phyloP scores from a whole-genome alignment of 2,888 invertebrate genomes.

The Cerastis leucographa region DNA sequence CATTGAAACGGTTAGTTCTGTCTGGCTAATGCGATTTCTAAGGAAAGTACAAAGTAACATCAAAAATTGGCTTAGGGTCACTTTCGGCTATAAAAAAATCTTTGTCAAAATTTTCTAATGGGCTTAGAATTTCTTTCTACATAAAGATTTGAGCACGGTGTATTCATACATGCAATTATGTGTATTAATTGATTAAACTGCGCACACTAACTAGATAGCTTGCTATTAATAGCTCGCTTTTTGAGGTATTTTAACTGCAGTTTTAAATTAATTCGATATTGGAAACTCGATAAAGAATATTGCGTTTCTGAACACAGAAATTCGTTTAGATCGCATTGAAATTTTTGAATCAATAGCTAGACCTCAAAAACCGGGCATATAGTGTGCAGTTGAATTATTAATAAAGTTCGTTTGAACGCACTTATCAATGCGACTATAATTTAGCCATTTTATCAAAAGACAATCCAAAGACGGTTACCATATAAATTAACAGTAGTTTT shows the following conservation, averaged over 20 bases:
- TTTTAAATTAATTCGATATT: neutral
- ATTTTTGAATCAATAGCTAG: constrained; percentile 1
- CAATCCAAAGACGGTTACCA: constrained; percentile 32
- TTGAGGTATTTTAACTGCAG: constrained; percentile 13
- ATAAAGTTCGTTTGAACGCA: constrained; percentile 30
- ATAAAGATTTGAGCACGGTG: constrained; percentile 42
- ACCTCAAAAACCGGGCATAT: constrained; percentile 25
- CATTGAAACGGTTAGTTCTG: constrained; percentile 15
- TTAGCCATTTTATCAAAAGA: constrained; percentile 19
- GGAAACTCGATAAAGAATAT: neutral
- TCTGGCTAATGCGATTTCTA: constrained; percentile 41
- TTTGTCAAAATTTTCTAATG: constrained; percentile 36
- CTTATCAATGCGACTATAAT: constrained; percentile 19
- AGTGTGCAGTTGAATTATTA: constrained; percentile 38
- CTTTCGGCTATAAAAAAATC: constrained; percentile 39
- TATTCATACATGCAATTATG: constrained; percentile 31
- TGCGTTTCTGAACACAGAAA: neutral
- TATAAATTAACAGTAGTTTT: constrained; percentile 12
- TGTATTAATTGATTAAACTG: constrained; percentile 43
- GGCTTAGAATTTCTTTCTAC: constrained; percentile 16
- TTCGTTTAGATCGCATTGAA: neutral
- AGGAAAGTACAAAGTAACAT: constrained; percentile 43
- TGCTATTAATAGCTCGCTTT: constrained; percentile 36
- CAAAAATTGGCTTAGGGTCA: constrained; percentile 52
- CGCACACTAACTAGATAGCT: constrained; percentile 41